Evolutionary conservation across 2,113 vertebrate species (phyloP), one percentile per base, ranked within the genome.

Genomic region (Canis aureus): DNA sequence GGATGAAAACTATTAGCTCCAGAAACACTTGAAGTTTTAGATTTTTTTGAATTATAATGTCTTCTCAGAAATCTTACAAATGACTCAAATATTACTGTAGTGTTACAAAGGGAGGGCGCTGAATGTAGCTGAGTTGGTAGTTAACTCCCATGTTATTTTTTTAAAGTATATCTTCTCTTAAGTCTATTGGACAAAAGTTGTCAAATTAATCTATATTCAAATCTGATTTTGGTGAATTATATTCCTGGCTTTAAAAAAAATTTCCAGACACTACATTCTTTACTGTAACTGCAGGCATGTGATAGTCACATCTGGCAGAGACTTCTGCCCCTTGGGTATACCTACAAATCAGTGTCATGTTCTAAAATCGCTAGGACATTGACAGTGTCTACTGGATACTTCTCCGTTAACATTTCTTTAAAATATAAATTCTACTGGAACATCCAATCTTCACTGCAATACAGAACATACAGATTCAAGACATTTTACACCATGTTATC

Each of bases 371-470:
- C 38, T 43, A 32, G 27, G 23, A 89, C 17, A 27, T 17, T 5
- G 13, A 20, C 0, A 29, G 12, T 43, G 12, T 38, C 32, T n/a
- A 32, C 0, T 10, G 43, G 38, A 32, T 19, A 27, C 25, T 25
- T 22, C 0, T 8, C 11, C 11, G 2, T 3, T 43, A 23, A 5
- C 82, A 27, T 15, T 5, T 66, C 86, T 60, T 76, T 43, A 87
- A 73, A 74, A 59, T 9, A 27, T 11, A 66, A 22, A 51, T 35
- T 76, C 23, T 27, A 43, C 0, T 57, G 43, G 67, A n/a, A 22
- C 3, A 17, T 16, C 53, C 11, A 1, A 32, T 87, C 35, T n/a
- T 32, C 35, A 49, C 22, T 5, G 1, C 38, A 8, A 22, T 5
- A 17, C 0, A 35, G 59, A 78, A 29, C 2, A 16, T 8, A 32